phyloP scores from a whole-genome alignment of 2,888 invertebrate species.

The Xylota segnis region DNA sequence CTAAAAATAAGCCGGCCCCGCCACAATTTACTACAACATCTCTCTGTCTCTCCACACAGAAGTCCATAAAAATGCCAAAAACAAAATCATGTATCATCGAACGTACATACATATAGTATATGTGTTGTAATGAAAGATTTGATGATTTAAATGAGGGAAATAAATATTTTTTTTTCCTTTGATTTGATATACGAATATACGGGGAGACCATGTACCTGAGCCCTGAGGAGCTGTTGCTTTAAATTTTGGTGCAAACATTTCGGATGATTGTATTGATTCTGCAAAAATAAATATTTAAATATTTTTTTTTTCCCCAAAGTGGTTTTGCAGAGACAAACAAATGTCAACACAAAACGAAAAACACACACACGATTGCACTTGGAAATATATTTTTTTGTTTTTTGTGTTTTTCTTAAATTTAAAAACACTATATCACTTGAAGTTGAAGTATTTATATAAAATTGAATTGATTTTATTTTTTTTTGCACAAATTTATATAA shows the following conservation, averaged over 20 bases:
- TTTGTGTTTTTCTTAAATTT: background rate
- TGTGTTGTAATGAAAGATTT: slow-evolving; percentile 55
- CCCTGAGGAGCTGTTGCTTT: slow-evolving; percentile 89
- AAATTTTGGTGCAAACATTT: slow-evolving; percentile 92
- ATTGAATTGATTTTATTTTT: too few species aligned
- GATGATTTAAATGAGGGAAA: slow-evolving; percentile 30
- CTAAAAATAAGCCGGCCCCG: slow-evolving; percentile 71
- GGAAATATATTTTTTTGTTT: background rate
- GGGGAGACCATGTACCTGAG: slow-evolving; percentile 81
- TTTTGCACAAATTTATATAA: slow-evolving; percentile 2
- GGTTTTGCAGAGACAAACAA: slow-evolving; percentile 34
- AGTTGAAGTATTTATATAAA: background rate
- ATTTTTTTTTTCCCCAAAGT: slow-evolving; percentile 16
- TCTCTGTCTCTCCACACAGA: background rate
- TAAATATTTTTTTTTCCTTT: background rate
- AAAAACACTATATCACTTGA: slow-evolving; percentile 44
- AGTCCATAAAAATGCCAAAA: slow-evolving; percentile 64
- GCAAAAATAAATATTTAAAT: slow-evolving; percentile 83
- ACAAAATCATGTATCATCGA: slow-evolving; percentile 20
- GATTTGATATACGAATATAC: slow-evolving; percentile 22
- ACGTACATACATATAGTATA: background rate
- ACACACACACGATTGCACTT: slow-evolving; percentile 14
- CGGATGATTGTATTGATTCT: slow-evolving; percentile 85
- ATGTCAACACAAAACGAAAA: slow-evolving; percentile 28
- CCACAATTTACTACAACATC: background rate